These are phyloP conservation scores for Ardeotis arabs DNA, from an alignment of 2,113 vertebrate species.

Conservation along the genomic window DNA sequence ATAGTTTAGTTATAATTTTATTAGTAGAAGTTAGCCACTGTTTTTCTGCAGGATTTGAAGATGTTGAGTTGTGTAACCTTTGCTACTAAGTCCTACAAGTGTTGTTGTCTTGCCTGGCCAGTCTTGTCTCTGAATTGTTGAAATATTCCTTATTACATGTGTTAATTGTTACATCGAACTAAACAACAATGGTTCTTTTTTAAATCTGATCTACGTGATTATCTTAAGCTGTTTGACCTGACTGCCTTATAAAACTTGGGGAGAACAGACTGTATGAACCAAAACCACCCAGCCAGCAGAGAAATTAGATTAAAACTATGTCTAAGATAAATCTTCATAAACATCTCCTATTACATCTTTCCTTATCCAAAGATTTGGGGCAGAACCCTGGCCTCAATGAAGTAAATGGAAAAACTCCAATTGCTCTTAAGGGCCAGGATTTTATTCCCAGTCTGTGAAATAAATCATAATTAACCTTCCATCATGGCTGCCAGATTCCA, in stretches of 20 bases:
- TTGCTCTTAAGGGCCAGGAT: not conserved
- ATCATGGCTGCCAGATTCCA: slow-evolving; percentile 13
- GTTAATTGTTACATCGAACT: not conserved
- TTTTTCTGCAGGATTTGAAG: not conserved
- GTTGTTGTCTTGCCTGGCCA: not conserved
- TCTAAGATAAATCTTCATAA: slow-evolving; percentile 43
- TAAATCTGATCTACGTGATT: not conserved
- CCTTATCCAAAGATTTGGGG: slow-evolving; percentile 14
- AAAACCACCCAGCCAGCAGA: not conserved
- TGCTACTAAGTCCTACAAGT: not conserved
- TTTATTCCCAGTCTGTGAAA: slow-evolving; percentile 52
- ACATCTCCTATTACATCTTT: slow-evolving; percentile 41
- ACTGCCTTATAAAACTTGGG: not conserved
- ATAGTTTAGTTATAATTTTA: not conserved
- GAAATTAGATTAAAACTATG: slow-evolving; percentile 35
- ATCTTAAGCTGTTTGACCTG: not conserved
- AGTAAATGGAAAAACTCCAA: slow-evolving; percentile 40
- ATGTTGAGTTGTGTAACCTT: not conserved
- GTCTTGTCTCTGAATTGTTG: not conserved
- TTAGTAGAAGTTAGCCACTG: not conserved
- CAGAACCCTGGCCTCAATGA: not conserved
- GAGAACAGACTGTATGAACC: not conserved
- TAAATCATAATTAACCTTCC: slow-evolving; percentile 53
- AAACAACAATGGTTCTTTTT: not conserved
- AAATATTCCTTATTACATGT: not conserved